phyloP scores from a whole-genome alignment of 2,797 vertebrate species.

The Alauda arvensis region DNA sequence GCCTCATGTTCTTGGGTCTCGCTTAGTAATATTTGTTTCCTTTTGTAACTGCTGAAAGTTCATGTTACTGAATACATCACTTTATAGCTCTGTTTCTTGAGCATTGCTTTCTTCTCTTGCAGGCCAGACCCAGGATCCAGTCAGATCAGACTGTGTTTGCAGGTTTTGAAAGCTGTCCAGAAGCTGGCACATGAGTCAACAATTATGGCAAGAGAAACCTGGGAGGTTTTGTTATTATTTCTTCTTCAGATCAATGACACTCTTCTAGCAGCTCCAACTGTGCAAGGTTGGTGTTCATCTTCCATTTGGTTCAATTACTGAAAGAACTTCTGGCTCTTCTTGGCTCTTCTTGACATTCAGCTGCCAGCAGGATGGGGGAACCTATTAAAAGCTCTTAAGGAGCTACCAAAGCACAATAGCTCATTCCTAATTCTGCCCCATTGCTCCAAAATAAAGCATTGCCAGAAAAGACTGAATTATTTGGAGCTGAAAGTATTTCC shows the following conservation, averaged over 20 bases:
- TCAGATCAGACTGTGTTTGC: constrained; percentile 87
- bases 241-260: constrained; percentile 90
- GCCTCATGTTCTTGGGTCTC: not conserved
- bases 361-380: not conserved
- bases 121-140: constrained; percentile 83
- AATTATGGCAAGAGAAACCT: constrained; percentile 89
- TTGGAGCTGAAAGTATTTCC: not conserved
- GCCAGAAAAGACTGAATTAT: not conserved
- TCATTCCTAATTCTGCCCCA: not conserved
- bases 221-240: constrained; percentile 91
- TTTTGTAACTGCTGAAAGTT: not conserved
- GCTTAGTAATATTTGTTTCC: not conserved
- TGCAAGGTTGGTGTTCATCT: constrained; percentile 79
- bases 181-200: constrained; percentile 84
- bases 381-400: not conserved
- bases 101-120: constrained; percentile 42
- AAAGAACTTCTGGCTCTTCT: not conserved
- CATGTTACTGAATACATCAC: not conserved
- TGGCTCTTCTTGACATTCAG: not conserved
- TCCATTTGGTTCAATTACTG: not conserved
- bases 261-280: constrained; percentile 84
- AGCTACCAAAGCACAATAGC: not conserved
- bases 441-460: not conserved
- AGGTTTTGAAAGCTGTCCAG: constrained; percentile 87
- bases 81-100: not conserved